Evolutionary conservation across 2,888 invertebrate genomes (phyloP).

Genomic region (Sympetrum striolatum): DNA sequence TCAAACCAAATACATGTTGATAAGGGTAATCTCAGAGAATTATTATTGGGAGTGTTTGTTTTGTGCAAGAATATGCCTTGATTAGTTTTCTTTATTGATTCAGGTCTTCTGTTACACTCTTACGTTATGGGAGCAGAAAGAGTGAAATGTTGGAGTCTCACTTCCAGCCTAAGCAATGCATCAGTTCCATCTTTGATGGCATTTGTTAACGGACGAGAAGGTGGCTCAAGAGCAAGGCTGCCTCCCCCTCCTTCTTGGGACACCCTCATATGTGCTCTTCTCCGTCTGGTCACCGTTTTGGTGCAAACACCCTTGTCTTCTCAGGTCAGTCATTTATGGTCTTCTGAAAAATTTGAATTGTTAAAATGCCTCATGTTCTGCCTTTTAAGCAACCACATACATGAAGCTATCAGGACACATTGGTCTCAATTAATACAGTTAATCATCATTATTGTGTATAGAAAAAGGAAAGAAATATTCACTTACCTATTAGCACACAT

Average conservation of each 20-base stretch:
- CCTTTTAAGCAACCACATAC: too few relatives aligned
- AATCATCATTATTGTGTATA: too few relatives aligned
- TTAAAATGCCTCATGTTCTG: too few relatives aligned
- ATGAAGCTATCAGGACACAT: too few relatives aligned
- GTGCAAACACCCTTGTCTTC: constrained; percentile 66
- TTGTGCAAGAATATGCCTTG: background rate
- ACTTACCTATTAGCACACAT: too few relatives aligned
- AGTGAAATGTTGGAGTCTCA: constrained; percentile 64
- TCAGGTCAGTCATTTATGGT: constrained; percentile 53
- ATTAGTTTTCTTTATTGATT: background rate
- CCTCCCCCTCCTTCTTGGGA: constrained; percentile 74
- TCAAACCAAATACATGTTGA: too few relatives aligned
- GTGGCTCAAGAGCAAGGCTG: constrained; percentile 65
- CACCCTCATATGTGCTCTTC: constrained; percentile 72
- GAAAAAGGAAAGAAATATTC: too few relatives aligned
- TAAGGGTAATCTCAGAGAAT: background rate
- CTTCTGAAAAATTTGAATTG: too few relatives aligned
- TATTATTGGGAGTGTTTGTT: background rate
- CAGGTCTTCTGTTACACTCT: constrained; percentile 63
- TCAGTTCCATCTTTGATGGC: constrained; percentile 66
- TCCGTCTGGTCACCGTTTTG: constrained; percentile 71
- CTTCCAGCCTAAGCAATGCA: constrained; percentile 54
- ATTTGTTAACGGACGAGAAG: constrained; percentile 78
- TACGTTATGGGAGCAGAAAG: constrained; percentile 65
- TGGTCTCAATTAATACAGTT: too few relatives aligned